These are phyloP conservation scores for Kryptolebias ocellatus DNA, from an alignment of 2,797 vertebrate genomes.

Conservation along the genomic window DNA sequence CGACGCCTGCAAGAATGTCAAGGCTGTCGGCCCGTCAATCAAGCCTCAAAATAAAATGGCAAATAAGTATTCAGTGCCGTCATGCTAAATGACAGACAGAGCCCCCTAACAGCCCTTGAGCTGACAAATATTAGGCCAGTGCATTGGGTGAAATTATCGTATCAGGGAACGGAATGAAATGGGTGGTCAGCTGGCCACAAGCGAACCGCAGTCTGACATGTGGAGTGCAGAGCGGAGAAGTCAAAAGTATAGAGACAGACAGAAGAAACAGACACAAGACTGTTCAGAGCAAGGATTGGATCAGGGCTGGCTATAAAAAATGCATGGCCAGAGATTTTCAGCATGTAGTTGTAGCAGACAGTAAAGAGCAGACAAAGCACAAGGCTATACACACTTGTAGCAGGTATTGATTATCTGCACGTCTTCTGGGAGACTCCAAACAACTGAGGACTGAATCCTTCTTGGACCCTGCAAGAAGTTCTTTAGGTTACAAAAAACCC, in stretches of 20 bases:
- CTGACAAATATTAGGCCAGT: constrained; percentile 82
- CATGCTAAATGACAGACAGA: constrained; percentile 86
- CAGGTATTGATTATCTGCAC: constrained; percentile 62
- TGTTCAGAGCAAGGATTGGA: constrained; percentile 17
- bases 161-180: constrained; percentile 57
- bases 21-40: constrained; percentile 92
- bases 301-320: constrained; percentile 10
- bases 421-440: constrained; percentile 39
- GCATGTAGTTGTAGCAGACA: constrained; percentile 24
- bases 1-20: constrained; percentile 89
- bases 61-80: constrained; percentile 88
- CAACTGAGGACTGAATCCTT: constrained; percentile 41
- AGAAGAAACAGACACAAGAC: constrained; percentile 11
- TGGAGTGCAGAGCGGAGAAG: constrained; percentile 19
- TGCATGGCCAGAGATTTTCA: constrained; percentile 27
- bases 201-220: constrained; percentile 36
- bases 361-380: constrained; percentile 39
- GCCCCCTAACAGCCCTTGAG: constrained; percentile 73
- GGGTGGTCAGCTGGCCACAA: constrained; percentile 58
- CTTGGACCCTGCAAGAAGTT: constrained; percentile 20
- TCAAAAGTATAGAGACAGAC: constrained; percentile 10
- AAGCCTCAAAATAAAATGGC: constrained; percentile 90
- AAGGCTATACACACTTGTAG: constrained; percentile 42
- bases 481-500: constrained; percentile 22
- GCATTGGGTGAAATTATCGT: constrained; percentile 72